Percentiles rank a stretch among this genome's conserved stretches.
These are phyloP conservation scores for Meteorus colon DNA, from an alignment of 2,888 invertebrate species.

Conservation along the genomic window DNA sequence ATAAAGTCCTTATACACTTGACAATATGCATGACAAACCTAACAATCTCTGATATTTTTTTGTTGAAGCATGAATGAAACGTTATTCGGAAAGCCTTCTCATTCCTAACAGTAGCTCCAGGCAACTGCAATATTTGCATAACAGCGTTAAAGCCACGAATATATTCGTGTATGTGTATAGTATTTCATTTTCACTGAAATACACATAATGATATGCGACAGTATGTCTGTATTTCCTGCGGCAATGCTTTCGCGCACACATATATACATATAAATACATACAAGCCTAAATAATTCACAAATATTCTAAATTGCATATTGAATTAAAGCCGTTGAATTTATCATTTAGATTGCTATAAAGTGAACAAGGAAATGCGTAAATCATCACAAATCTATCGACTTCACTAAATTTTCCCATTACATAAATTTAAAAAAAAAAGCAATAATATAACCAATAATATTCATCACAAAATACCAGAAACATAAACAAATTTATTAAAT, in stretches of 20 bases:
- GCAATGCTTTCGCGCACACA: slow-evolving; percentile 28
- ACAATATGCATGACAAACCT: neutral
- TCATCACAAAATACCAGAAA: slow-evolving; percentile 24
- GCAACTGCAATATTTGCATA: slow-evolving; percentile 51
- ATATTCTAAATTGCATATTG: slow-evolving; percentile 37
- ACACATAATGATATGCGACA: slow-evolving; percentile 52
- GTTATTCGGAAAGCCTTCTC: slow-evolving; percentile 30
- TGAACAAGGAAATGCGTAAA: neutral
- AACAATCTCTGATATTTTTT: neutral
- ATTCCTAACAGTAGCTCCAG: slow-evolving; percentile 44
- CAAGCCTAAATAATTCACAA: slow-evolving; percentile 56
- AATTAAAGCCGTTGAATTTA: slow-evolving; percentile 2
- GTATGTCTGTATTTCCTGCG: slow-evolving; percentile 5
- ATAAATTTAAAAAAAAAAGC: neutral
- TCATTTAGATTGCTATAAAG: neutral
- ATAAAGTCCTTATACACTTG: neutral
- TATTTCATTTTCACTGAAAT: slow-evolving; percentile 45
- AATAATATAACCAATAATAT: neutral
- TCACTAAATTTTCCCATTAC: neutral
- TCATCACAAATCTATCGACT: neutral
- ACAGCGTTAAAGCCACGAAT: slow-evolving; percentile 54
- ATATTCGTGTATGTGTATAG: slow-evolving; percentile 39
- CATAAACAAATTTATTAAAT: slow-evolving; percentile 34
- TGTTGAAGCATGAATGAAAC: neutral
- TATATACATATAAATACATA: neutral